These are phyloP conservation scores for Leguminivora glycinivorella DNA, from an alignment of 1,140 invertebrate genomes.

Conservation along the genomic window DNA sequence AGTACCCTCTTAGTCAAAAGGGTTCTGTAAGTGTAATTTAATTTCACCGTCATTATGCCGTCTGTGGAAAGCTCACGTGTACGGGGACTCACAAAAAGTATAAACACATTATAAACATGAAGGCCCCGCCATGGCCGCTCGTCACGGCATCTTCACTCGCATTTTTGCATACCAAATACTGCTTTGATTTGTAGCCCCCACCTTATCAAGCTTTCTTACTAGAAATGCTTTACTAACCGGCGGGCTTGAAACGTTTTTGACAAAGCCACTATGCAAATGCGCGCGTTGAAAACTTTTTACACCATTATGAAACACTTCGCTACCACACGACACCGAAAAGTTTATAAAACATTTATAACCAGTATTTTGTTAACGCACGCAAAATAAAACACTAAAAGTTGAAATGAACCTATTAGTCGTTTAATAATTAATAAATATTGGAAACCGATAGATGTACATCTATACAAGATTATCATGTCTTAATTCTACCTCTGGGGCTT, in stretches of 20 bases:
- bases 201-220: constrained; percentile 41
- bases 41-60: constrained; percentile 47
- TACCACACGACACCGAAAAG: background rate
- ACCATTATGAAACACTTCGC: constrained; percentile 19
- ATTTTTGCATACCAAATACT: constrained; percentile 74
- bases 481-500: constrained; percentile 69
- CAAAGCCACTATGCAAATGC: constrained; percentile 20
- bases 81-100: constrained; percentile 51
- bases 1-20: background rate
- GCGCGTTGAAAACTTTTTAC: constrained; percentile 18
- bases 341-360: background rate
- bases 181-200: constrained; percentile 58
- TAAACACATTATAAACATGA: constrained; percentile 64
- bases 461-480: constrained; percentile 63
- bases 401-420: constrained; percentile 13
- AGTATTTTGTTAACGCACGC: background rate
- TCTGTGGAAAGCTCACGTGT: constrained; percentile 50
- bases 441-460: constrained; percentile 32
- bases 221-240: constrained; percentile 32
- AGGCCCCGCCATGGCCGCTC: constrained; percentile 53
- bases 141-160: constrained; percentile 68
- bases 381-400: constrained; percentile 30
- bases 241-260: constrained; percentile 15
- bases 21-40: constrained; percentile 30
- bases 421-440: constrained; percentile 20